Evolutionary conservation across 1,140 invertebrate genomes (phyloP), one percentile per base, ranked within the genome.

Genomic region (Dinoponera quadriceps): DNA sequence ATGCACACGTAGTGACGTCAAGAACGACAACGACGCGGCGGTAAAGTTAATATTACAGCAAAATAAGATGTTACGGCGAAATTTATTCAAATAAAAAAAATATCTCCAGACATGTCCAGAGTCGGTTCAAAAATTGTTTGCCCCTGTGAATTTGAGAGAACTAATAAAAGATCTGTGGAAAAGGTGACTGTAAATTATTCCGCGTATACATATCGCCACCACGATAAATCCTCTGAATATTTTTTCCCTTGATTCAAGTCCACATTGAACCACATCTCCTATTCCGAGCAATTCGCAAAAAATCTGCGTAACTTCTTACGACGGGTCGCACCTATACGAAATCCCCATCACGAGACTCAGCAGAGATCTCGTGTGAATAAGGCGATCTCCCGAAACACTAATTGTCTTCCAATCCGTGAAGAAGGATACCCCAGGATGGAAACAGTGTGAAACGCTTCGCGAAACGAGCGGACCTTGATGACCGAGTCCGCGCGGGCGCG

Each of bases 391-490:
- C 60, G 11, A 7, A 0, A 27, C 14, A 49, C 25, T 66, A 49
- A 65, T 18, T 29, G 44, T 44, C 22, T 13, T 49, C 44, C 0
- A 73, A 66, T 68, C 38, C 2, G 33, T 22, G 29, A 0, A n/a
- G 48, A 86, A 74, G 81, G 65, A 89, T 89, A 88, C 59, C 73
- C 78, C 71, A 29, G 25, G 29, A 82, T 85, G 55, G 63, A 82
- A 88, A 89, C 85, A 78, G 0, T 78, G 44, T 44, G 66, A 91
- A 85, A 69, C 66, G 81, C 11, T 90, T 90, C 77, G 68, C 78
- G 86, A 90, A 89, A 83, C 84, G 85, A 87, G 66, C 62, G 59
- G 69, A 85, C 82, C 85, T 90, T 90, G 89, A 90, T 89, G 87
- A 65, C 85, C 81, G 75, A 73, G 49, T 72, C 11, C 20, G 9